Evolutionary conservation across 2,888 invertebrate species (phyloP), one percentile per base, ranked within the genome.

Genomic region (Oscheius sp.): DNA sequence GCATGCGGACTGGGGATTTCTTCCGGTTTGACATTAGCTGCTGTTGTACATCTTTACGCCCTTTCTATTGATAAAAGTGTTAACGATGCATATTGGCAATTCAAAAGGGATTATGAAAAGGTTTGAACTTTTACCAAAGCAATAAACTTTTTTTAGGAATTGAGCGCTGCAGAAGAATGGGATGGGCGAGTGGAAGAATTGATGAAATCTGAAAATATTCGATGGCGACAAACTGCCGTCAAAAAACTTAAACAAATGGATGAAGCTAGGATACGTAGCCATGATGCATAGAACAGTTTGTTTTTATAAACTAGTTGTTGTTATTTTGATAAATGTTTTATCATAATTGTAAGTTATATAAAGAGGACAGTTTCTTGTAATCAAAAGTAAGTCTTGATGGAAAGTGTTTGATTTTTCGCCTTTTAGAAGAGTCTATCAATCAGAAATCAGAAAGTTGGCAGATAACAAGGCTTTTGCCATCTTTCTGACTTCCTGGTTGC

Each of bases 1-100:
- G 78, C 82, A 20, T 56, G 75, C 30, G 77, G 77, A 33, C 69
- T 81, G 41, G 81, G 81, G 12, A 51, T 78, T 20, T 62, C 78
- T 9, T 74, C 75, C 8, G 80, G 80, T 69, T 75, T 75, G 14
- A 79, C 76, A 1, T 68, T 80, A 2, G 67, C 77, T 2, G 80
- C 77, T 1, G 80, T 76, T 24, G 69, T 71, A 2, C 74, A 78
- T 44, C 50, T 80, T 20, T 80, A 77, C 56, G 80, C 77, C 3
- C 47, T 80, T 62, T 68, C 67, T n/a, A 62, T 75, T 20, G 80
- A 80, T 54, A 76, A 78, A 67, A 50, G 75, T 17, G 72, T 70
- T n/a, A 66, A 78, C 49, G 76, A 72, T 9, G 74, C 77, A 0
- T 80, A 80, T 47, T 67, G 72, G 68, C 50, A 66, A 28, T 74